Conservation (phyloP, 1,140 invertebrate species). For the Drosophila ambigua region DNA sequence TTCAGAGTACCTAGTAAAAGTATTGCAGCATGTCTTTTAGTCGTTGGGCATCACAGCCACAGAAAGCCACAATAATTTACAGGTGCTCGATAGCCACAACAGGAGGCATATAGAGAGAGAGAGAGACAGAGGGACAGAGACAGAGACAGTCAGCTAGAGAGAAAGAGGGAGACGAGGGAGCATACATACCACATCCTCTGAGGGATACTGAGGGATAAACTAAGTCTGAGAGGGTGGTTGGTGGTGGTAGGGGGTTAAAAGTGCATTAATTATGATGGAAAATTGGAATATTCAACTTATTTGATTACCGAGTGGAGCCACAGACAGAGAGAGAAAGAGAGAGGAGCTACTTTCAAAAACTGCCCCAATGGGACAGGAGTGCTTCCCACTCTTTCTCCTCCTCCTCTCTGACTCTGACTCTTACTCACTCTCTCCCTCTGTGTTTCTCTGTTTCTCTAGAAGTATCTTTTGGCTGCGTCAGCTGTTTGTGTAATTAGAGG, state of each 20-base stretch:
- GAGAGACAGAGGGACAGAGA: too few relatives aligned
- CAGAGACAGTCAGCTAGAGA: background rate
- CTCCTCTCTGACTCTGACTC: background rate
- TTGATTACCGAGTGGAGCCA: conserved; percentile 29
- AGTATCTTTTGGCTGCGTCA: conserved; percentile 62
- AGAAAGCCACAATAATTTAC: conserved; percentile 69
- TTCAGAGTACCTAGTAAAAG: conserved; percentile 24
- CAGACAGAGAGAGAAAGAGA: background rate
- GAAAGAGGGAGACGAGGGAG: conserved; percentile 3
- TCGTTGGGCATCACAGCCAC: conserved; percentile 45
- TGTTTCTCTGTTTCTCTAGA: conserved; percentile 1
- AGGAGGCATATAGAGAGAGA: background rate
- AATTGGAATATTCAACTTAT: conserved; percentile 53
- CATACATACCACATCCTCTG: conserved; percentile 35
- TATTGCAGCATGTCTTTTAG: conserved; percentile 43
- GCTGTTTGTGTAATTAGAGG: conserved; percentile 75
- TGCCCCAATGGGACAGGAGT: background rate
- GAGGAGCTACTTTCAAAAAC: background rate
- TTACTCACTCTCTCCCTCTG: conserved; percentile 15
- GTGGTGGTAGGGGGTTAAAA: conserved; percentile 27
- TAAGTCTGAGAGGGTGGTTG: conserved; percentile 8
- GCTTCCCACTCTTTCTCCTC: background rate
- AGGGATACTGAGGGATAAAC: conserved; percentile 41
- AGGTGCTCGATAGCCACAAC: conserved; percentile 47
- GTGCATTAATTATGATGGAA: conserved; percentile 53